A percentile compares a stretch with the other conserved stretches of the same genome.
phyloP scores from a whole-genome alignment of 2,797 vertebrate genomes.

The Poeciliopsis infans region DNA sequence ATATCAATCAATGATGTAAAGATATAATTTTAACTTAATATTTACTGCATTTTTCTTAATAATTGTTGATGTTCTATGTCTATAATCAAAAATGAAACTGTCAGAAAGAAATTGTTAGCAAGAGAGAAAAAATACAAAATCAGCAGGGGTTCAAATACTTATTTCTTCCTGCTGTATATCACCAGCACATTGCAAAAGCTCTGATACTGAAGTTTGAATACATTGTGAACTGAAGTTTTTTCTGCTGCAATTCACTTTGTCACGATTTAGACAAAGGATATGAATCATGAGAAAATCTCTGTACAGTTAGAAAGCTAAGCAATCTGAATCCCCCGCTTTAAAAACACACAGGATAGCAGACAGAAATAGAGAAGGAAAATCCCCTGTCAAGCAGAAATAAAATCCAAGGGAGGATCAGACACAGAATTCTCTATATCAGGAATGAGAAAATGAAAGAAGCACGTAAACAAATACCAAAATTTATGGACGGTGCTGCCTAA shows the following conservation, averaged over 20 bases:
- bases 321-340: neutral
- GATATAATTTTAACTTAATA: neutral
- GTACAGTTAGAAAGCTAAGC: neutral
- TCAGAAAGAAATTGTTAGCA: neutral
- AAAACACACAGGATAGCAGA: neutral
- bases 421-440: neutral
- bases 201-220: neutral
- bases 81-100: neutral
- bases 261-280: neutral
- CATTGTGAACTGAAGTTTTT: neutral
- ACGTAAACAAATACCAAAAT: neutral
- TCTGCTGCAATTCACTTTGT: neutral
- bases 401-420: neutral
- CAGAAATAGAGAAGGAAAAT: neutral
- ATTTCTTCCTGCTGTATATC: neutral
- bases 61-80: neutral
- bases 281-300: neutral
- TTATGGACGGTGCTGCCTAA: neutral
- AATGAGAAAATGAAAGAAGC: neutral
- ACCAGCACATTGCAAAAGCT: neutral
- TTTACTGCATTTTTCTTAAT: neutral
- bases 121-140: neutral
- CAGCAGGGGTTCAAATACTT: neutral
- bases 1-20: neutral
- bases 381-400: neutral